Conservation (phyloP, 2,888 invertebrate species). For the Tipula vernalis region DNA sequence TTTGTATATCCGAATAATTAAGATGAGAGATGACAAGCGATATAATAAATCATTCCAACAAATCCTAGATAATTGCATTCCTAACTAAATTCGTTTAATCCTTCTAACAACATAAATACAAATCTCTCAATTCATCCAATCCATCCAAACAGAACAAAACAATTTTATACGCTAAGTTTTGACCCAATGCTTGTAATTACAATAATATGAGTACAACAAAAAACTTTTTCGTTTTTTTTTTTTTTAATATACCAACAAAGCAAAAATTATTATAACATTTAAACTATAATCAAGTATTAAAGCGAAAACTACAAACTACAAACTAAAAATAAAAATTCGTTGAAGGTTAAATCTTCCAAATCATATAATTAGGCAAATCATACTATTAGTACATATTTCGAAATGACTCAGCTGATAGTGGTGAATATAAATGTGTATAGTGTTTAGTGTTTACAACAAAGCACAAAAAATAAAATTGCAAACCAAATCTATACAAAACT, state of each 20-base stretch:
- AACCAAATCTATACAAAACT: not conserved
- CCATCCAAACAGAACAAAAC: not conserved
- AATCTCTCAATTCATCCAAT: not conserved
- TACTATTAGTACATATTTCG: not conserved
- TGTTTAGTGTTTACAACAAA: not conserved
- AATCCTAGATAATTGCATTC: not conserved
- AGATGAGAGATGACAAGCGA: not conserved
- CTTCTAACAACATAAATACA: not conserved
- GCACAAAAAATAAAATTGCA: not conserved
- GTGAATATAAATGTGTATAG: not conserved
- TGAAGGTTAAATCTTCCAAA: constrained; percentile 4
- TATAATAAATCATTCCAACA: not conserved
- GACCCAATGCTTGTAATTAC: not conserved
- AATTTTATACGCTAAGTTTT: not conserved
- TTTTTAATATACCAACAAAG: not conserved
- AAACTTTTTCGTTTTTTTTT: not conserved
- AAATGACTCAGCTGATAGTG: not conserved
- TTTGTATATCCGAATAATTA: no score
- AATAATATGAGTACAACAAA: not conserved
- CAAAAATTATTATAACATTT: not conserved
- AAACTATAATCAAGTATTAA: not conserved
- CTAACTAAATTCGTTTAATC: not conserved
- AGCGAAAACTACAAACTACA: not conserved
- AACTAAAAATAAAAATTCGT: not conserved
- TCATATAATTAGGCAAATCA: not conserved